These are phyloP conservation scores for Zeuzera pyrina DNA, from an alignment of 2,888 invertebrate species.

Conservation along the genomic window DNA sequence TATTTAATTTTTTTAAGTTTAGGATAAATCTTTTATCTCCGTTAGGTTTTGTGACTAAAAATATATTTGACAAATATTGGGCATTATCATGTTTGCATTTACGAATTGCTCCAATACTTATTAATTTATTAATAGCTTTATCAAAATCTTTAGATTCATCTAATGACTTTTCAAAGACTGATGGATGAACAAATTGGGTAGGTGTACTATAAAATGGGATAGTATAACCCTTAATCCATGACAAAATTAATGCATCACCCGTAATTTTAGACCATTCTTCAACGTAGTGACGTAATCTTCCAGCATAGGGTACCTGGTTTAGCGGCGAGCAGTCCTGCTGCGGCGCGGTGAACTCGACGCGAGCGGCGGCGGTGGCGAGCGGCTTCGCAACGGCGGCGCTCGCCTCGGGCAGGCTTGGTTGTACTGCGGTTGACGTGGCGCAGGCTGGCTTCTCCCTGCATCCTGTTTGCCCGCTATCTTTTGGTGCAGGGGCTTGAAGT, in stretches of 20 bases:
- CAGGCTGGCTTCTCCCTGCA: not conserved
- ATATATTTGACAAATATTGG: not conserved
- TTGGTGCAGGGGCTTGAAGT: slow-evolving; percentile 1
- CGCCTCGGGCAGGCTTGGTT: not conserved
- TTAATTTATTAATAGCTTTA: not conserved
- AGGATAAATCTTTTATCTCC: not conserved
- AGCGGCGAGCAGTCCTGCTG: not conserved
- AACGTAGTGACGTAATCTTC: not conserved
- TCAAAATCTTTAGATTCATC: too few relatives aligned
- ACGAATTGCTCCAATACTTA: not conserved
- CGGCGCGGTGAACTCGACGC: too few relatives aligned
- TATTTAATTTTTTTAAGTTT: too few relatives aligned
- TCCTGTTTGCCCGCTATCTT: not conserved
- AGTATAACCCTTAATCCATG: not conserved
- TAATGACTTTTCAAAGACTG: too few relatives aligned
- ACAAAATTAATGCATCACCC: not conserved
- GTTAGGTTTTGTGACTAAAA: not conserved
- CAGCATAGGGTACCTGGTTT: not conserved
- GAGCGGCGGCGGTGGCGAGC: not conserved
- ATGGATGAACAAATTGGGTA: too few relatives aligned
- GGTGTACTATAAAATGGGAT: not conserved
- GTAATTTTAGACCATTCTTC: not conserved
- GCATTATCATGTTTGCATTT: not conserved
- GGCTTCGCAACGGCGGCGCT: not conserved
- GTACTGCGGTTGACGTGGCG: not conserved